These are phyloP conservation scores for Phyllotreta striolata DNA, from an alignment of 2,888 invertebrate genomes.

Conservation along the genomic window DNA sequence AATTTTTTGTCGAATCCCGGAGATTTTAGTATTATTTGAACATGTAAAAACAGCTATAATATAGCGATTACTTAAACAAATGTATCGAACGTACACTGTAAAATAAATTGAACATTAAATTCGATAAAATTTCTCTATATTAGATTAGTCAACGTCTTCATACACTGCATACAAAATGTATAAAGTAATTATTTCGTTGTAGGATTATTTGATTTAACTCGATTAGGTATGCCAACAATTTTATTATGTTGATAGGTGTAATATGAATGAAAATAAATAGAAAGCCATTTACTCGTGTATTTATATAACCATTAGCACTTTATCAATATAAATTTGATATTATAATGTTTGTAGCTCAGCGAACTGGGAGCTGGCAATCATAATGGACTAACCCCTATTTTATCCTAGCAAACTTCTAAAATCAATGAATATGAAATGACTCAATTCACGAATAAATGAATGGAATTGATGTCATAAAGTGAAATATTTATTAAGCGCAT, in stretches of 20 bases:
- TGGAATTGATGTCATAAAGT: conserved; percentile 21
- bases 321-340: conserved; percentile 34
- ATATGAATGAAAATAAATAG: conserved; percentile 35
- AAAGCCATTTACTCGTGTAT: conserved; percentile 20
- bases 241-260: conserved; percentile 10
- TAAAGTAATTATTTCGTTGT: no score
- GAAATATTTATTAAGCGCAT: conserved; percentile 22
- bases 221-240: conserved; percentile 1
- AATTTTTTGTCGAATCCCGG: no score
- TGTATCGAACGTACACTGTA: no score
- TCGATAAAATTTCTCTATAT: no score
- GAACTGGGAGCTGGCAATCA: conserved; percentile 33
- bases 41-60: no score
- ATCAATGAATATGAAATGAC: conserved; percentile 29
- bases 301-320: conserved; percentile 31
- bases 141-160: no score
- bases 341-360: conserved; percentile 30
- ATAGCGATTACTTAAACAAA: no score
- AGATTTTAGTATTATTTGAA: no score
- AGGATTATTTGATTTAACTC: conserved; percentile 4
- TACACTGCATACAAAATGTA: no score
- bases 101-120: no score
- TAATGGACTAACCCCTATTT: conserved; percentile 21
- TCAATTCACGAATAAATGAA: conserved; percentile 24
- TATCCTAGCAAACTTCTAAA: conserved; percentile 21